phyloP scores from a whole-genome alignment of 2,113 vertebrate genomes.

The Poeciliopsis occidentalis region DNA sequence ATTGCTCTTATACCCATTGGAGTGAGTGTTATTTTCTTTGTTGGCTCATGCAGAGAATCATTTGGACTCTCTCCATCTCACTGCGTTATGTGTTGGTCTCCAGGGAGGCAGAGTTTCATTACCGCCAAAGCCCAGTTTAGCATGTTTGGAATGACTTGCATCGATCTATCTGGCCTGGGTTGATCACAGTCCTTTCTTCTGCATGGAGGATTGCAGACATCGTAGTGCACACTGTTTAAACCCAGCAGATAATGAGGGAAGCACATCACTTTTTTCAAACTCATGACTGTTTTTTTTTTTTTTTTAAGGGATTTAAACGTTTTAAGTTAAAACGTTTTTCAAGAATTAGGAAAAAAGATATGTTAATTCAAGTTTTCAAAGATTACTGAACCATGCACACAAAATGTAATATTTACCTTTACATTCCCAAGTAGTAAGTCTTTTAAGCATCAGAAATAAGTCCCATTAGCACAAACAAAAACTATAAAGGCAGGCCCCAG shows the following conservation, averaged over 20 bases:
- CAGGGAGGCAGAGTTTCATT: constrained; percentile 54
- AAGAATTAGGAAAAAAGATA: background rate
- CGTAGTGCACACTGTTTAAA: constrained; percentile 22
- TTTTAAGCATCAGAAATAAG: too few relatives aligned
- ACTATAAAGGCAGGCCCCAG: too few relatives aligned
- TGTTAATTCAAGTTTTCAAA: too few relatives aligned
- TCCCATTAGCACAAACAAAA: too few relatives aligned
- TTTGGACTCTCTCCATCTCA: constrained; percentile 37
- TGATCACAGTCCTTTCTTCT: constrained; percentile 13
- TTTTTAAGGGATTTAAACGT: too few relatives aligned
- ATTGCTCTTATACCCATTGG: constrained; percentile 34
- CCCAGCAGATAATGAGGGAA: constrained; percentile 41
- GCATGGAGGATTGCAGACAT: constrained; percentile 22
- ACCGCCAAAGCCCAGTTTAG: constrained; percentile 56
- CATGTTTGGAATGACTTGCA: constrained; percentile 55
- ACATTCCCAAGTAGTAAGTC: too few relatives aligned
- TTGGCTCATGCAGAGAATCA: constrained; percentile 33
- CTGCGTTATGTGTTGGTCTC: constrained; percentile 39
- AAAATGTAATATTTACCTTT: too few relatives aligned
- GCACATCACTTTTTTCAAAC: constrained; percentile 1
- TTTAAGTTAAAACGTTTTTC: background rate
- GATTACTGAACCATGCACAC: too few relatives aligned
- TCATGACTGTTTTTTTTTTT: background rate
- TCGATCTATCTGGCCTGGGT: constrained; percentile 59
- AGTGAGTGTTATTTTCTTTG: constrained; percentile 45